Base-by-base conservation (phyloP, 2,888 invertebrate species). In the Noctua pronuba region DNA sequence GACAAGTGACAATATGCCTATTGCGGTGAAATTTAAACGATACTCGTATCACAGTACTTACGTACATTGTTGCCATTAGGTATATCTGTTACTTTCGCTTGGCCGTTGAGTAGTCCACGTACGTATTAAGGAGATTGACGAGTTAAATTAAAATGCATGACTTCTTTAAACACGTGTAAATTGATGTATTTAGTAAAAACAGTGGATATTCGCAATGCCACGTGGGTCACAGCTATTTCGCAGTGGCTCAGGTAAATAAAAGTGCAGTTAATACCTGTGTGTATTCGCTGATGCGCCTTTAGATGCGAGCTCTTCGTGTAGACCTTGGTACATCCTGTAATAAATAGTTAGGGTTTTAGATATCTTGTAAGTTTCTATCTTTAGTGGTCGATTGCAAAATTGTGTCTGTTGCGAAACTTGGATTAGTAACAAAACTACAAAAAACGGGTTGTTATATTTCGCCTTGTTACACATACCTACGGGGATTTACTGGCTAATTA, bases 221-320 rank as follows among this genome's bases (percentile, higher is more conserved):
- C 68, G 52, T 70, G 67, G 68, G 65, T 49, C 64, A 55, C 60
- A 81, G 38, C 60, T 76, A 79, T 65, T 80, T 88, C 89, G 88
- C 88, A 83, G 60, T 66, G 58, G 75, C 73, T 60, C 41, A 72
- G 24, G 92, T 96, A 38, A 31, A 41, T 52, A 62, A 67, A 72
- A 70, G 55, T 66, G 41, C 24, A 60, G 49, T 79, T 93, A 97
- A 97, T 97, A 99, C 99, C 99, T 97, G 99, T 99, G 94, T 99
- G 99, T 96, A 99, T 99, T 96, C 99, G 97, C 96, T 99, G 99
- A 97, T 99, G 99, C 87, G 99, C 99, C 97, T 99, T 99, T 88
- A 99, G 97, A 96, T 99, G 99, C 91, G 99, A 99, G 97, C 99
- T 99, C 97, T 99, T 99, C 88, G 99, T 99, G 97, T 99, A 99